These are phyloP conservation scores for Agrypnia vestita DNA, from an alignment of 1,140 invertebrate species.

Conservation along the genomic window DNA sequence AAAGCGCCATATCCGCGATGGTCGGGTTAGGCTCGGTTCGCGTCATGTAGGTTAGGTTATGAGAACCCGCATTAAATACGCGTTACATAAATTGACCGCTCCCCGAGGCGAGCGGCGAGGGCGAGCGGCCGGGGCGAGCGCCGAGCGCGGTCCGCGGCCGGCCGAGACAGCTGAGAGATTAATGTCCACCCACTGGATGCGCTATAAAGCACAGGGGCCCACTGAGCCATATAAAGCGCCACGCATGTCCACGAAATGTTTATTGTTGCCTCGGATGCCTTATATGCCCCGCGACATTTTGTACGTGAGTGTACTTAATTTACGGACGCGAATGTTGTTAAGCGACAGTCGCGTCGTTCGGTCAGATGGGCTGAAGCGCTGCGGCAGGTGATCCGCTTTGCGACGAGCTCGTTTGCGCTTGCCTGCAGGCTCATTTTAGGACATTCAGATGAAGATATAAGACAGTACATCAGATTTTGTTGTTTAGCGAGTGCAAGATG, in stretches of 20 bases:
- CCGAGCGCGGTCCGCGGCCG: neutral
- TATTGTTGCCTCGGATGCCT: conserved; percentile 59
- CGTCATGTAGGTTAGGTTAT: no score
- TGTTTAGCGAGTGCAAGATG: no score
- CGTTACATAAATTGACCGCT: no score
- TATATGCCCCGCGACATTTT: conserved; percentile 60
- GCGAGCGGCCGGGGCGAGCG: neutral
- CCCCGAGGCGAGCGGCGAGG: neutral
- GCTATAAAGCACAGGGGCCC: conserved; percentile 58
- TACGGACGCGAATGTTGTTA: conserved; percentile 53
- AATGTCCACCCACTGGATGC: conserved; percentile 50
- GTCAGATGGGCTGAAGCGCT: conserved; percentile 3
- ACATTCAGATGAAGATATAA: no score
- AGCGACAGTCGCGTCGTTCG: conserved; percentile 31
- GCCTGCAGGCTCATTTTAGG: no score
- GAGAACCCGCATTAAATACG: no score
- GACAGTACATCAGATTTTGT: no score
- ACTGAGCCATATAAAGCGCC: conserved; percentile 56
- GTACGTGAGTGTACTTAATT: conserved; percentile 61
- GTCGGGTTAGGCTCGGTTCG: no score
- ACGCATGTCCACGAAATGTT: conserved; percentile 60
- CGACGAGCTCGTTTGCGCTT: no score
- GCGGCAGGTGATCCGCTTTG: no score
- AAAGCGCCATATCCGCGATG: no score
- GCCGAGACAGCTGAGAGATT: conserved; percentile 54